phyloP scores from a whole-genome alignment of 2,797 vertebrate genomes.

The Sebastes cheni region DNA sequence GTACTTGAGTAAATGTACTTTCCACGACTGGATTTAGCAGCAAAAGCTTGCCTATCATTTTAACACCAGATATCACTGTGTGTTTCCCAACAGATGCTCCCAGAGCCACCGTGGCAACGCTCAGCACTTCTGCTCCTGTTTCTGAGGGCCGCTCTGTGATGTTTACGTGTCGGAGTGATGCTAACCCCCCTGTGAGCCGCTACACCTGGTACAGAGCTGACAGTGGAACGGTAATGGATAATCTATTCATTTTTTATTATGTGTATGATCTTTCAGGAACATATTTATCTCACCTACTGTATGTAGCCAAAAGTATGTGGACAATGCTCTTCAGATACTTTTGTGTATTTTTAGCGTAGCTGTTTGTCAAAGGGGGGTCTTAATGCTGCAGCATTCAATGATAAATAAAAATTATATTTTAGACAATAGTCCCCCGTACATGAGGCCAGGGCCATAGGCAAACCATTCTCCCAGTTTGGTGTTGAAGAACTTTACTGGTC shows the following conservation, averaged over 20 bases:
- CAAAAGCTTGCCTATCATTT: not conserved
- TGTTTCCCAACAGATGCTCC: conserved; percentile 33
- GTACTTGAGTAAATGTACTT: not conserved
- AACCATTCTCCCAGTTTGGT: not conserved
- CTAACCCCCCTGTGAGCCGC: conserved; percentile 35
- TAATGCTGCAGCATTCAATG: not conserved
- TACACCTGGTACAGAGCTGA: conserved; percentile 34
- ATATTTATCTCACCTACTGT: not conserved
- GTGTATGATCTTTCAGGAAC: not conserved
- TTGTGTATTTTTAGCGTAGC: not conserved
- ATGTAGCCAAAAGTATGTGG: not conserved
- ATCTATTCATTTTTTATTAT: not conserved
- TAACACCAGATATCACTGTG: not conserved
- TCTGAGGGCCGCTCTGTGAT: conserved; percentile 1
- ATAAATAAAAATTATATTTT: not conserved
- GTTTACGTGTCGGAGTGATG: conserved; percentile 37
- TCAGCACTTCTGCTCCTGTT: not conserved
- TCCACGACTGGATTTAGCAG: not conserved
- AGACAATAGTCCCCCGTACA: not conserved
- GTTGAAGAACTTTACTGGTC: not conserved
- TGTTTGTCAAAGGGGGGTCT: not conserved
- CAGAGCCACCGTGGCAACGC: not conserved
- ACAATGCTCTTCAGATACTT: not conserved
- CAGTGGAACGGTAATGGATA: not conserved
- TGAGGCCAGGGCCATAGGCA: not conserved